phyloP scores from a whole-genome alignment of 1,140 invertebrate genomes.

The Drosophila sturtevanti region DNA sequence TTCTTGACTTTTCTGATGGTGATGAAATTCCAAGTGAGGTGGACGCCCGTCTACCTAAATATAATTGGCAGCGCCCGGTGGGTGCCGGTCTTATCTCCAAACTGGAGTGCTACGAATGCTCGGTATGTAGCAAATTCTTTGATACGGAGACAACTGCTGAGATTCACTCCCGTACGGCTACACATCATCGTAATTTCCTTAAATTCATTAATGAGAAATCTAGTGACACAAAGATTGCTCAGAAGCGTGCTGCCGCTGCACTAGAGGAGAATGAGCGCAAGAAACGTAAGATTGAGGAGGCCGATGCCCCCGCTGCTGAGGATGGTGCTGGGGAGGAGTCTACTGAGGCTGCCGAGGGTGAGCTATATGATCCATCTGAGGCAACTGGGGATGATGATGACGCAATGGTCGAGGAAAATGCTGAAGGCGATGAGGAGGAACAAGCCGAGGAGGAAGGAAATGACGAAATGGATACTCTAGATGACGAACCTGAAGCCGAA shows the following conservation, averaged over 20 bases:
- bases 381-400: constrained; percentile 77
- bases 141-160: constrained; percentile 84
- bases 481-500: constrained; percentile 54
- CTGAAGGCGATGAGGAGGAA: background rate
- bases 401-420: constrained; percentile 41
- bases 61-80: constrained; percentile 83
- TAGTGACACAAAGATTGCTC: constrained; percentile 82
- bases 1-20: constrained; percentile 84
- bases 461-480: constrained; percentile 64
- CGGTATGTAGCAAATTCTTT: constrained; percentile 86
- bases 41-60: constrained; percentile 79
- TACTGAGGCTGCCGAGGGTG: constrained; percentile 50
- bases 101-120: constrained; percentile 85
- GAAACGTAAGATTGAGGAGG: constrained; percentile 76
- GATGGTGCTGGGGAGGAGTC: constrained; percentile 36
- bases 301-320: constrained; percentile 59
- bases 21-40: constrained; percentile 83
- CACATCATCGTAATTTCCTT: constrained; percentile 85
- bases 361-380: constrained; percentile 66
- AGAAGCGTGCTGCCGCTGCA: constrained; percentile 81
- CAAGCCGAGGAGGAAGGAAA: constrained; percentile 26
- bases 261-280: constrained; percentile 81
- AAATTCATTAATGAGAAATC: constrained; percentile 83
- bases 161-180: constrained; percentile 84
- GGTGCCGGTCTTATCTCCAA: constrained; percentile 84